phyloP scores from a whole-genome alignment of 2,113 vertebrate genomes.

The Casuarius casuarius region DNA sequence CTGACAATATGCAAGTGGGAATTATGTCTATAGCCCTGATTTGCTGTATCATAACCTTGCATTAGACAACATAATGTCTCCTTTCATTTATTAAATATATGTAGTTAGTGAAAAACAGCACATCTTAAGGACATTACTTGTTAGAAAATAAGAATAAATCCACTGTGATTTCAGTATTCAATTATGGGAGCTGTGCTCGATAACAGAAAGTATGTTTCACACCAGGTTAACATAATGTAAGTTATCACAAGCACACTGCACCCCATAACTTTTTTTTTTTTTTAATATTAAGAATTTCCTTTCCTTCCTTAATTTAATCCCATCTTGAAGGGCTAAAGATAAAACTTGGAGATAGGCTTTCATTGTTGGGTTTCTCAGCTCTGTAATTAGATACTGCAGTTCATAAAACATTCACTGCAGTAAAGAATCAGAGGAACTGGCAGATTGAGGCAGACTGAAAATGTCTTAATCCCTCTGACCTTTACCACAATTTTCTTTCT shows the following conservation, averaged over 20 bases:
- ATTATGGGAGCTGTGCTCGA: background rate
- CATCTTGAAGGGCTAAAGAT: slow-evolving; percentile 50
- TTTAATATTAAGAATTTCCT: slow-evolving; percentile 8
- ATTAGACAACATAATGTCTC: background rate
- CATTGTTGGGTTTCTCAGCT: slow-evolving; percentile 58
- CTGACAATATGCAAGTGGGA: background rate
- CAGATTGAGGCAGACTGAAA: slow-evolving; percentile 32
- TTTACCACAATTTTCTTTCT: slow-evolving; percentile 64
- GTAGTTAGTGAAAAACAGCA: background rate
- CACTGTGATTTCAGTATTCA: background rate
- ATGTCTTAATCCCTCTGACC: slow-evolving; percentile 61
- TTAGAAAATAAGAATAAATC: background rate
- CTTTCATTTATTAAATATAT: background rate
- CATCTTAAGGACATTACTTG: background rate
- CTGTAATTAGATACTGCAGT: slow-evolving; percentile 66
- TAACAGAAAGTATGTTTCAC: slow-evolving; percentile 21
- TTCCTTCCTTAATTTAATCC: slow-evolving; percentile 46
- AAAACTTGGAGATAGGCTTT: slow-evolving; percentile 61
- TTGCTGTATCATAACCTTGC: background rate
- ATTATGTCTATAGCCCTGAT: background rate
- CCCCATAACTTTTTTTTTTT: slow-evolving; percentile 8
- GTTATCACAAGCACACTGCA: background rate
- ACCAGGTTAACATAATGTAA: slow-evolving; percentile 40
- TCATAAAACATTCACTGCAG: slow-evolving; percentile 45
- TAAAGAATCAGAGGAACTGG: slow-evolving; percentile 52